phyloP scores from a whole-genome alignment of 2,113 vertebrate genomes.

The Delphinus delphis region DNA sequence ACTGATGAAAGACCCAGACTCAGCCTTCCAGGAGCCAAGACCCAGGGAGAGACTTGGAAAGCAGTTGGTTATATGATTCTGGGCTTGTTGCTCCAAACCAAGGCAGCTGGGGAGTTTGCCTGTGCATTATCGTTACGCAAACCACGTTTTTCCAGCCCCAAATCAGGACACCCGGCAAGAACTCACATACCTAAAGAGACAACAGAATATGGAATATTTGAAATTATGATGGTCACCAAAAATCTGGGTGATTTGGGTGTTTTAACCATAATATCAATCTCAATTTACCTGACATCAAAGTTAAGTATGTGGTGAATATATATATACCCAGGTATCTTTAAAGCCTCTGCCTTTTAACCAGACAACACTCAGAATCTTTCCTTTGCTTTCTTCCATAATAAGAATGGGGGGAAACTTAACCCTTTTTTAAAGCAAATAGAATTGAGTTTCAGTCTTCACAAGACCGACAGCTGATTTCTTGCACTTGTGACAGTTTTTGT shows the following conservation, averaged over 20 bases:
- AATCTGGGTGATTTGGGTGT: not conserved
- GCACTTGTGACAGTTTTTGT: accelerated
- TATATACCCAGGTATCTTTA: no score
- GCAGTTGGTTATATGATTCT: accelerated
- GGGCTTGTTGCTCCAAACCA: not conserved
- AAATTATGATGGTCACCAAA: not conserved
- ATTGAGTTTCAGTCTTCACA: not conserved
- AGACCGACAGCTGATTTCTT: not conserved
- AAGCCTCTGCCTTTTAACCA: not conserved
- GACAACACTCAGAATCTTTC: not conserved
- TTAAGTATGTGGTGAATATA: accelerated
- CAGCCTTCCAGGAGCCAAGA: not conserved
- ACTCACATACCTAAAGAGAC: no score
- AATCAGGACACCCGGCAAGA: not conserved
- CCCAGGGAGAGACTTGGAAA: not conserved
- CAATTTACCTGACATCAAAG: not conserved
- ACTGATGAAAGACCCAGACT: not conserved
- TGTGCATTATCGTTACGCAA: accelerated
- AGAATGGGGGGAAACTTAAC: not conserved
- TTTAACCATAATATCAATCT: not conserved
- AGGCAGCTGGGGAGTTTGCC: not conserved
- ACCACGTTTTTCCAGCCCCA: not conserved
- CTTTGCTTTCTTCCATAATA: not conserved
- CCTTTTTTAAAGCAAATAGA: not conserved
- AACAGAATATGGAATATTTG: not conserved